Percentiles rank a stretch among this genome's conserved stretches.
Evolutionary conservation across 35 echinoderm and acorn worm genomes (phyloP).

Genomic region (Anneissia japonica): DNA sequence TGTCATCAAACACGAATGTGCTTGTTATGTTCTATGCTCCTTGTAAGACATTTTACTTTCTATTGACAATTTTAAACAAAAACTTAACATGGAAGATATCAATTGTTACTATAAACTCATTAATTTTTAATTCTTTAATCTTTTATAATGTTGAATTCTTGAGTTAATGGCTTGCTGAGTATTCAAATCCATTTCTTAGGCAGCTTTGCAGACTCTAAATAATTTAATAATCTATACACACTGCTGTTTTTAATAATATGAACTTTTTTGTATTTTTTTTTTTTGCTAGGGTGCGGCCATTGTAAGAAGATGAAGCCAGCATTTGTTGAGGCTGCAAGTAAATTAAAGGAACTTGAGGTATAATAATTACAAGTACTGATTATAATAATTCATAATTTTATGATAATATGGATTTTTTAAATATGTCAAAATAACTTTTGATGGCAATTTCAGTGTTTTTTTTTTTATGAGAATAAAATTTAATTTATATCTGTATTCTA

Average conservation of each 20-base stretch:
- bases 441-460: too few species aligned
- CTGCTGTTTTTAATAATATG: neutral
- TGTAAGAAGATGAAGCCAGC: constrained; percentile 88
- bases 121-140: too few species aligned
- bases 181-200: too few species aligned
- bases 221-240: neutral
- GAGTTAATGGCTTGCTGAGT: too few species aligned
- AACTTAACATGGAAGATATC: too few species aligned
- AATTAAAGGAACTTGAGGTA: constrained; percentile 56
- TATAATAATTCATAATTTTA: neutral
- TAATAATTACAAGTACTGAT: neutral
- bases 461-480: too few species aligned
- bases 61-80: too few species aligned
- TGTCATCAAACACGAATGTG: constrained; percentile 40
- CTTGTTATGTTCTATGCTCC: constrained; percentile 98
- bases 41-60: too few species aligned
- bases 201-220: too few species aligned
- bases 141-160: too few species aligned
- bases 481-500: too few species aligned
- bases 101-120: too few species aligned
- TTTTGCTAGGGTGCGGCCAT: constrained; percentile 76
- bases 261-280: constrained; percentile 6
- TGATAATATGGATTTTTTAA: neutral
- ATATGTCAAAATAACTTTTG: neutral
- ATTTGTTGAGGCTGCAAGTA: constrained; percentile 68